Percentiles rank a stretch among this genome's conserved stretches.
These are phyloP conservation scores for Cinara cedri DNA, from an alignment of 2,888 invertebrate genomes.

Conservation along the genomic window DNA sequence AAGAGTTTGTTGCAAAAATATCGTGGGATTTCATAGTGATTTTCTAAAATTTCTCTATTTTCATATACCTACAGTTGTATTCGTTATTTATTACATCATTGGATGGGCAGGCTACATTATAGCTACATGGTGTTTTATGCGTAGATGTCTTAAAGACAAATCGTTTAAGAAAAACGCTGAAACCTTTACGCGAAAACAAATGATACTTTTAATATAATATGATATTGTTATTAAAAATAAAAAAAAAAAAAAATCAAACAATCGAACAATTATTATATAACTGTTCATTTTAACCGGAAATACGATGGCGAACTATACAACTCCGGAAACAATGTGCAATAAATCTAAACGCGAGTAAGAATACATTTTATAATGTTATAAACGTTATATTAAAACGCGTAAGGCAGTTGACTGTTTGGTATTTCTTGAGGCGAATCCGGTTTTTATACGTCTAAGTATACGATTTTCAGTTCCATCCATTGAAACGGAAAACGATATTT, in stretches of 20 bases:
- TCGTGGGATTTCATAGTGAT: no score
- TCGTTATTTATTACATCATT: no score
- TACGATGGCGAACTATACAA: neutral
- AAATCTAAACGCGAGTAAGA: neutral
- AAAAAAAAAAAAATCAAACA: no score
- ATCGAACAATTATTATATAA: slow-evolving; percentile 6
- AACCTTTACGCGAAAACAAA: neutral
- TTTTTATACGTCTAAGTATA: neutral
- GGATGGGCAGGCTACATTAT: no score
- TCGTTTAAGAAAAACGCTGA: neutral
- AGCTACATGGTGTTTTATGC: no score
- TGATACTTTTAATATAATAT: neutral
- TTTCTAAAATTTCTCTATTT: no score
- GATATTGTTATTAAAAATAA: neutral
- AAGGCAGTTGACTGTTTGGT: slow-evolving; percentile 11
- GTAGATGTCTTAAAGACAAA: no score
- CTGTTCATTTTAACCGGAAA: neutral
- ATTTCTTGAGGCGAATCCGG: slow-evolving; percentile 11
- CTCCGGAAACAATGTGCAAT: slow-evolving; percentile 23
- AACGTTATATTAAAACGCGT: neutral
- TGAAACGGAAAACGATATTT: neutral
- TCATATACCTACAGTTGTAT: no score
- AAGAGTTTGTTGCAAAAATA: no score
- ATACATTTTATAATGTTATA: neutral
- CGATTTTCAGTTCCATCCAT: slow-evolving; percentile 10